Base-by-base conservation (phyloP, 2,113 vertebrate species). In the Ochotona curzoniae region DNA sequence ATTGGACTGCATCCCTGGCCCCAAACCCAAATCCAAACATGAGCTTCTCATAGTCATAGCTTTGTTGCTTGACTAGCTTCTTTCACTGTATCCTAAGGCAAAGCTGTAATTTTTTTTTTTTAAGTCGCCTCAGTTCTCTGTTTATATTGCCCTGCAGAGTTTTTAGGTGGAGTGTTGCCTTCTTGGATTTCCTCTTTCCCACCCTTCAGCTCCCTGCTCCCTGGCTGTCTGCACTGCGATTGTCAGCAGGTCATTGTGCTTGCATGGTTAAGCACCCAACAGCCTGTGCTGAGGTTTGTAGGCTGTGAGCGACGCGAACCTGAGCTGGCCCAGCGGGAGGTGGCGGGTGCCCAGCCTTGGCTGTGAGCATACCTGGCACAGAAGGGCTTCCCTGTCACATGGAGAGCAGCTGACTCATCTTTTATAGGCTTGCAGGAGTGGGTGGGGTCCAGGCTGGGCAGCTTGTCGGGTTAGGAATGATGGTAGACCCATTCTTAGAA, bases 111-210 rank as follows among this genome's bases (percentile, higher is more conserved):
- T 93, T 83, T 81, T 84, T 6, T 57, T 57, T 18, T 70, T 10
- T 38, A 38, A 57, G 12, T 25, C 89, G 25, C 44, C 14, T 67
- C 25, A 38, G 10, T 60, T 76, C 54, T 87, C 67, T 47, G 7
- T 49, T 69, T 70, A 21, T 75, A 75, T 67, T 54, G 51, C 38
- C 28, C 47, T 78, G 23, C 83, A 78, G 80, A 57, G 21, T 57
- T 84, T 93, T n/a, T 78, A 78, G 74, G 80, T 84, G 47, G 66
- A 83, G 28, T 87, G 64, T 86, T 28, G 49, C 80, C 90, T 82
- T 49, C 57, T 61, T 54, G 57, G 87, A 9, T 20, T 12, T 13
- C 35, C 44, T 89, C 57, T 73, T 20, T 64, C 32, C 61, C n/a
- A 35, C 54, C 74, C 57, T 60, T 90, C 57, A 83, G 3, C 73